phyloP scores from a whole-genome alignment of 2,888 invertebrate genomes.

The Microctonus hyperodae region DNA sequence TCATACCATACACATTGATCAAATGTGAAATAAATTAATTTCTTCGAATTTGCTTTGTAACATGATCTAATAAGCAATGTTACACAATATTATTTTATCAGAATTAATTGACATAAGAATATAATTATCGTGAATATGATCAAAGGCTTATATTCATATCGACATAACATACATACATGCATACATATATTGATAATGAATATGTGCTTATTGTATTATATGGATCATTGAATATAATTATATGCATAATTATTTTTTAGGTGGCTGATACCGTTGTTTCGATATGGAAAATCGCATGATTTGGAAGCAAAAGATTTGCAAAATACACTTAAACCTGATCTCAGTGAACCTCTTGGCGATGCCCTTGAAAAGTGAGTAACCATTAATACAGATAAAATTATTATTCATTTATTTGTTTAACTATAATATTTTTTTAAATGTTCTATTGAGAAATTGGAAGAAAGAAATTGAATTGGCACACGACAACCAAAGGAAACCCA shows the following conservation, averaged over 20 bases:
- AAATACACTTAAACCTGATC: conserved; percentile 69
- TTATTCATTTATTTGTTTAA: background rate
- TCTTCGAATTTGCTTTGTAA: background rate
- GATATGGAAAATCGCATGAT: conserved; percentile 70
- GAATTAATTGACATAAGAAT: background rate
- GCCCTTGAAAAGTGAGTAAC: conserved; percentile 67
- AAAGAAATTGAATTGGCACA: conserved; percentile 66
- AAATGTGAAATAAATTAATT: background rate
- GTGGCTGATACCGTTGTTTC: conserved; percentile 74
- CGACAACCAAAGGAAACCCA: conserved; percentile 67
- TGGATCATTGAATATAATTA: background rate
- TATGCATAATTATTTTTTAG: conserved; percentile 61
- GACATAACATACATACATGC: too few relatives aligned
- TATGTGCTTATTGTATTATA: background rate
- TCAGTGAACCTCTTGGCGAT: conserved; percentile 73
- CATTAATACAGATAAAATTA: conserved; percentile 2
- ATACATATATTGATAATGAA: too few relatives aligned
- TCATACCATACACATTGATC: too few relatives aligned
- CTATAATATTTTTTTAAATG: conserved; percentile 18
- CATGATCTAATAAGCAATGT: background rate
- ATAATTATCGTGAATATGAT: too few relatives aligned
- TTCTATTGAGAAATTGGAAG: conserved; percentile 68
- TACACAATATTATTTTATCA: background rate
- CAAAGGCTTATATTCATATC: too few relatives aligned
- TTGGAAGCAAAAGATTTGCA: conserved; percentile 73